Conservation (phyloP, 2,113 vertebrate species). For the Elephantulus edwardii region DNA sequence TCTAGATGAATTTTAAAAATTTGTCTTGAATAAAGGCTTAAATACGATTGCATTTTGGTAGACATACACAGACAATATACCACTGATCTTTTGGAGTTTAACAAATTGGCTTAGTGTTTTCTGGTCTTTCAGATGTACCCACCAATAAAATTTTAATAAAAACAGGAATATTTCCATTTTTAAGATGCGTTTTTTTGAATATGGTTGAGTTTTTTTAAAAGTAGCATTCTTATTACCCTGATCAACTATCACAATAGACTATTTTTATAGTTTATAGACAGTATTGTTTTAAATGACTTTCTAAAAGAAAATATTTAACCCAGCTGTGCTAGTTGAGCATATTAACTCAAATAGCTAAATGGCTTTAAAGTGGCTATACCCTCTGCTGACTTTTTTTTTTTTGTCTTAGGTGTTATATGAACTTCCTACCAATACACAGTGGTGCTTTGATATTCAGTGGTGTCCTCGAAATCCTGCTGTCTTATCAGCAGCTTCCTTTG, state of each 20-base stretch:
- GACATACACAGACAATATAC: not conserved
- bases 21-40: not conserved
- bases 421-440: slow-evolving; percentile 93
- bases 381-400: slow-evolving; percentile 30
- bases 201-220: not conserved
- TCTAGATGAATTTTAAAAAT: slow-evolving; percentile 21
- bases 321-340: not conserved
- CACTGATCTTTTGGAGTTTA: not conserved
- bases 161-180: not conserved
- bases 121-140: not conserved
- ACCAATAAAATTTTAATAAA: not conserved
- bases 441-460: slow-evolving; percentile 99
- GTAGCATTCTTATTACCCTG: not conserved
- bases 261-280: not conserved
- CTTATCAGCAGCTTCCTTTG: slow-evolving; percentile 94
- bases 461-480: slow-evolving; percentile 96
- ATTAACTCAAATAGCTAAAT: not conserved
- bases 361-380: not conserved
- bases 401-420: slow-evolving; percentile 92
- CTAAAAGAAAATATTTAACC: not conserved
- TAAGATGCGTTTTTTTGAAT: not conserved
- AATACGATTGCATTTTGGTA: not conserved
- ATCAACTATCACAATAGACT: not conserved
- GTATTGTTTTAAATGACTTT: not conserved
- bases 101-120: not conserved